Evolutionary conservation across 2,113 vertebrate species (phyloP), one percentile per base, ranked within the genome.

Genomic region (Cyanoramphus novaezelandiae): DNA sequence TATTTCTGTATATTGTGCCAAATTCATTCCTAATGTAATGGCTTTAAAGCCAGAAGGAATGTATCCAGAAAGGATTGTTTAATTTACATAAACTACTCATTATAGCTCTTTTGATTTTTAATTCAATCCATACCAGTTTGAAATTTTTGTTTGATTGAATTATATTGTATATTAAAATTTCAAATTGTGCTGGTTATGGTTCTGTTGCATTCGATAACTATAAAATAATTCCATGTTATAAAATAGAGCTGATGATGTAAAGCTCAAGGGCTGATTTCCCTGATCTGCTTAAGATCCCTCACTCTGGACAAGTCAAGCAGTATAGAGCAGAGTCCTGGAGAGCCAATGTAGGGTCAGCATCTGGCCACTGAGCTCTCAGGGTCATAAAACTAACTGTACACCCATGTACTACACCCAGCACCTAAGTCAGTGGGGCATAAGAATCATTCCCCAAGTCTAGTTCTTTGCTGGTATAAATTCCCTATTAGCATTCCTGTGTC

Each of bases 41-140:
- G 93, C 39, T 93, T 97, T 93, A 90, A 97, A 97, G 95, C 93
- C 94, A 91, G 94, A 92, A 97, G 93, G 96, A 94, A 94, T 82
- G 92, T 93, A 93, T 90, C 86, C 94, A 79, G 95, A 92, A 94
- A 95, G 64, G 88, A 95, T 57, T 39, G 94, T 85, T 89, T 88
- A 3, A 94, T 97, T 95, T 97, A 65, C 95, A 95, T 97, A 94
- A 96, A 92, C 91, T 79, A 70, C 82, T 93, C 94, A 60, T 93
- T 95, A 93, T 6, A 79, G 90, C 87, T 83, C 55, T 92, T 83
- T 70, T 70, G 81, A 83, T 94, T 94, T 96, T 95, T 64, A 92
- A 93, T 91, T 94, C 93, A 77, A 47, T 90, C 90, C 64, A 75
- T 90, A 90, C 4, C 31, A 60, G 37, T 84, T 88, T 71, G 76